Percentiles rank a stretch among this genome's conserved stretches.
These are phyloP conservation scores for Emberiza fucata DNA, from an alignment of 2,113 vertebrate species.

Conservation along the genomic window DNA sequence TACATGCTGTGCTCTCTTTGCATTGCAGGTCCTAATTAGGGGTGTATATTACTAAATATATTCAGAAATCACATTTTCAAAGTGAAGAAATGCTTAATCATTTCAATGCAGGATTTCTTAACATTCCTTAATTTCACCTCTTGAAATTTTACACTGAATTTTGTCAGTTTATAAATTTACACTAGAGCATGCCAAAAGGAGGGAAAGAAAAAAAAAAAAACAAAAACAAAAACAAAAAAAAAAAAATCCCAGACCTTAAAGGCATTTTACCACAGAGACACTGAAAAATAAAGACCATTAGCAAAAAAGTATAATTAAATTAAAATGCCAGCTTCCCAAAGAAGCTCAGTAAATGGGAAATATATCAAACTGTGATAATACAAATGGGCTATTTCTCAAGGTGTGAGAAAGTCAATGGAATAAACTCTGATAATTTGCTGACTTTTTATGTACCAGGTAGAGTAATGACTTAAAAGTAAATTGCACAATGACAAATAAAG, in stretches of 20 bases:
- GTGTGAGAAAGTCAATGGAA: constrained; percentile 76
- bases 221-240: too few species aligned
- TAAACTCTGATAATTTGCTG: constrained; percentile 74
- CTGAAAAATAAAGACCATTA: constrained; percentile 87
- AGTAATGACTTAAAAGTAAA: constrained; percentile 64
- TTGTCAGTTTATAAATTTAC: constrained; percentile 84
- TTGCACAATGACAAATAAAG: neutral
- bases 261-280: constrained; percentile 75
- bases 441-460: constrained; percentile 46
- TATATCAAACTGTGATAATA: constrained; percentile 83
- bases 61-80: constrained; percentile 3
- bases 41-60: neutral
- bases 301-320: constrained; percentile 86
- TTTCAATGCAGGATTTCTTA: constrained; percentile 47
- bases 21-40: neutral
- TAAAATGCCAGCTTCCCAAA: constrained; percentile 80
- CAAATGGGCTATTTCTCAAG: constrained; percentile 80
- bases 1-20: neutral
- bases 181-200: constrained; percentile 44
- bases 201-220: constrained; percentile 28
- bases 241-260: constrained; percentile 36
- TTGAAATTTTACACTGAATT: constrained; percentile 74
- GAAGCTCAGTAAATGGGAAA: constrained; percentile 77
- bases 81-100: constrained; percentile 50
- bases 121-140: constrained; percentile 61